Evolutionary conservation across 1,140 invertebrate species (phyloP), one percentile per base, ranked within the genome.

Genomic region (Drosophila athabasca): DNA sequence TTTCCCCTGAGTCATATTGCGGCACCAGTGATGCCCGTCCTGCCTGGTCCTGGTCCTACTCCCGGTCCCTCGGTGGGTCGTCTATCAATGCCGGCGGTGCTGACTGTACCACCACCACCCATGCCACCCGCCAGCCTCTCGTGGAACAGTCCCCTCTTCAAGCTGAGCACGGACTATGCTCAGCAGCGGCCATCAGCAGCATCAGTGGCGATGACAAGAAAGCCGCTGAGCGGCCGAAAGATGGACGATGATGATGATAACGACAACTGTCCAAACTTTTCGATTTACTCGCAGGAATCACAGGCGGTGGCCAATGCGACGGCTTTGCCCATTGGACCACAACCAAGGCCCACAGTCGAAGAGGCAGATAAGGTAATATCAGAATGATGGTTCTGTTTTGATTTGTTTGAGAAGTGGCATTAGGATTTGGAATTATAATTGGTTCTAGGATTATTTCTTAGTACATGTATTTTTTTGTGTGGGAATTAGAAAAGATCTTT

Each of bases 181-280:
- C 35, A 39, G 35, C 35, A 39, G 35, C 11, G 35, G 35, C 35
- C 35, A 39, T 1, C 31, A 35, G 9, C 31, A 35, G 11, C 8
- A 35, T 2, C 19, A 67, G 24, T 51, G 54, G 39, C 60, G 35
- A 39, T 13, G 35, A 39, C 35, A 1, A 39, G 11, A 39, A 39
- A 54, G 41, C 26, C 50, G 9, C 50, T 41, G 13, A 54, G 19
- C 43, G 45, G 31, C 43, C 46, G 6, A 76, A 58, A 54, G 69
- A 79, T 64, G 8, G 91, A 93, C 8, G 72, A 71, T 1, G 74
- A 79, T 26, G 94, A 94, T 46, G 94, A 94, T 2, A 94, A 95
- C 75, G 94, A 95, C 1, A 95, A 96, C 64, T 96, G 96, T 92
- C 96, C 96, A 4, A 96, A 96, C 85, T 96, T 96, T 85, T 96